These are phyloP conservation scores for Troides aeacus DNA, from an alignment of 2,888 invertebrate species.

Conservation along the genomic window DNA sequence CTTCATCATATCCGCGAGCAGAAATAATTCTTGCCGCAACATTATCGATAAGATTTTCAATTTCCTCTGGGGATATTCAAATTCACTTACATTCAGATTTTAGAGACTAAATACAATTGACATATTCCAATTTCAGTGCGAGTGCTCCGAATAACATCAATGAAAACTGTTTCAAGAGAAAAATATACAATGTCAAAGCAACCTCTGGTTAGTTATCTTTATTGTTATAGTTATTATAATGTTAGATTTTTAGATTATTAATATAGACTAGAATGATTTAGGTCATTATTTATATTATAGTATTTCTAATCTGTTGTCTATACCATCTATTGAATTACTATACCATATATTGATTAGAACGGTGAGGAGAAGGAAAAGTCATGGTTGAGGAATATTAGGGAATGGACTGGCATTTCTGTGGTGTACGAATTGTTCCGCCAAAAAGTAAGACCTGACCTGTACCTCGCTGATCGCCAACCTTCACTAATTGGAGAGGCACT, in stretches of 20 bases:
- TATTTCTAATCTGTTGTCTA: neutral
- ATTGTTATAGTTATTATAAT: neutral
- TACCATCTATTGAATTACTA: no score
- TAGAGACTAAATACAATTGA: slow-evolving; percentile 23
- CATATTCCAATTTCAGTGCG: slow-evolving; percentile 8
- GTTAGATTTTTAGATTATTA: no score
- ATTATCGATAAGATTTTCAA: slow-evolving; percentile 28
- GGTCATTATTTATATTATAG: neutral
- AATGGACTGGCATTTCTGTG: no score
- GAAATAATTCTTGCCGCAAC: slow-evolving; percentile 23
- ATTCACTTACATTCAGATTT: slow-evolving; percentile 13
- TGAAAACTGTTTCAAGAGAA: neutral
- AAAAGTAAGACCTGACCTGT: no score
- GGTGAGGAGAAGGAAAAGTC: no score
- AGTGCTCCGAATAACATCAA: slow-evolving; percentile 16
- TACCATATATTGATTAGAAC: no score
- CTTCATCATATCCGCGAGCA: slow-evolving; percentile 3
- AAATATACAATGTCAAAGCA: slow-evolving; percentile 7
- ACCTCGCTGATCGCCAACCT: no score
- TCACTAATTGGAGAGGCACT: no score
- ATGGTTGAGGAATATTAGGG: no score
- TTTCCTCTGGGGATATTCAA: slow-evolving; percentile 25
- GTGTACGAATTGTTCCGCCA: no score
- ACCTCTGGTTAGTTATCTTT: neutral
- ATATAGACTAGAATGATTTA: neutral